These are phyloP conservation scores for Calliopsis andreniformis DNA, from an alignment of 1,140 invertebrate genomes.

Conservation along the genomic window DNA sequence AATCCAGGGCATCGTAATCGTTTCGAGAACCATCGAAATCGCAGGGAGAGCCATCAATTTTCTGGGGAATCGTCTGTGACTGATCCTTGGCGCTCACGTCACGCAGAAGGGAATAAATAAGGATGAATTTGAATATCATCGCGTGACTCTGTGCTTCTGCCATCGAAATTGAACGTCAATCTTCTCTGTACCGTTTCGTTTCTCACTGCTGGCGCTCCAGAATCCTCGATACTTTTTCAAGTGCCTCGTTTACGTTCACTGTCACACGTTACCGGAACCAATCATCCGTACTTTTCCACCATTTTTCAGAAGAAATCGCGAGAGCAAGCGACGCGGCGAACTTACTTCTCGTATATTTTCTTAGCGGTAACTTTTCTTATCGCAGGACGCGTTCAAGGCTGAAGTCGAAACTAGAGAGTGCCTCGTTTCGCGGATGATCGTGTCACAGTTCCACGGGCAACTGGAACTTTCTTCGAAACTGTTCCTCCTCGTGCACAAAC, in stretches of 20 bases:
- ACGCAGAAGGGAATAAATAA: constrained; percentile 32
- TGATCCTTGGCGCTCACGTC: neutral
- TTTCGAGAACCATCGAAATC: constrained; percentile 53
- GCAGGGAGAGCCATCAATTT: constrained; percentile 45
- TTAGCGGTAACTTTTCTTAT: neutral
- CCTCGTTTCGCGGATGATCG: constrained; percentile 37
- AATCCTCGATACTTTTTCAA: neutral
- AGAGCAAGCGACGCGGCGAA: too few relatives aligned
- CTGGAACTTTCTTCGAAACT: constrained; percentile 73
- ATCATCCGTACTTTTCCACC: too few relatives aligned
- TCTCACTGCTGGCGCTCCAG: neutral
- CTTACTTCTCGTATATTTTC: too few relatives aligned
- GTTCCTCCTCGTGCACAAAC: constrained; percentile 61
- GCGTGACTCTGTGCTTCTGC: neutral
- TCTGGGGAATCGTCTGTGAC: neutral
- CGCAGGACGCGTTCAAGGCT: neutral
- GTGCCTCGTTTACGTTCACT: neutral
- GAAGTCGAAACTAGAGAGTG: neutral
- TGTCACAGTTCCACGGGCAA: constrained; percentile 58
- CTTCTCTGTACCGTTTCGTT: neutral
- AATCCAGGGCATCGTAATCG: constrained; percentile 69
- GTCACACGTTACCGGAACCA: neutral
- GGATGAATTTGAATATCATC: constrained; percentile 29
- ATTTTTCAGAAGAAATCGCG: too few relatives aligned
- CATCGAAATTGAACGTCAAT: constrained; percentile 4